Evolutionary conservation across 2,888 invertebrate species (phyloP).

Genomic region (Scrobipalpa costella): DNA sequence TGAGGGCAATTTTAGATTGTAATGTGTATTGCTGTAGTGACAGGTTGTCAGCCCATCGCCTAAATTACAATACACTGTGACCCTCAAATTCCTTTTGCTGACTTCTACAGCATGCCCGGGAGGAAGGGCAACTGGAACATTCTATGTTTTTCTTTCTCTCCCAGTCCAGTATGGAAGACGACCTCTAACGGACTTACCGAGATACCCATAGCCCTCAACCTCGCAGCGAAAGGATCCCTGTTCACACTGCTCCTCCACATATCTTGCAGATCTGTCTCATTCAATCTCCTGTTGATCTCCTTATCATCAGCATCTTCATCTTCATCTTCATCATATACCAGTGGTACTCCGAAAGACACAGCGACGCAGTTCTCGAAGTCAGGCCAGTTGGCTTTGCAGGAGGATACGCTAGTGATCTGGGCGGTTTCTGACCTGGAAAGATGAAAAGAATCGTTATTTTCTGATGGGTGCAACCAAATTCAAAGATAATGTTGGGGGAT

Average conservation of each 20-base stretch:
- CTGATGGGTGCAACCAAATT: too few relatives aligned
- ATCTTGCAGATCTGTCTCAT: slow-evolving; percentile 48
- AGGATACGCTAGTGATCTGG: slow-evolving; percentile 52
- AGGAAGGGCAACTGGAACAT: too few relatives aligned
- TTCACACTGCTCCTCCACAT: slow-evolving; percentile 63
- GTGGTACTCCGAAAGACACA: slow-evolving; percentile 62
- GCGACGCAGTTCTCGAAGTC: slow-evolving; percentile 58
- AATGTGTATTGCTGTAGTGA: too few relatives aligned
- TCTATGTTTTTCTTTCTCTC: too few relatives aligned
- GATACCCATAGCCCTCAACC: slow-evolving; percentile 55
- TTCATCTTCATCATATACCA: slow-evolving; percentile 50
- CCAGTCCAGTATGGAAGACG: too few relatives aligned
- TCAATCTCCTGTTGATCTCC: slow-evolving; percentile 41
- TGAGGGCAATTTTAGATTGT: too few relatives aligned
- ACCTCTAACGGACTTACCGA: slow-evolving; percentile 49
- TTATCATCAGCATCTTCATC: too few relatives aligned
- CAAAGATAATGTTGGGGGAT: too few relatives aligned
- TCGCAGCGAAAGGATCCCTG: slow-evolving; percentile 53
- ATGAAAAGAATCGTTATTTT: neutral
- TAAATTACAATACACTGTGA: too few relatives aligned
- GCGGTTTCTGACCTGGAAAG: slow-evolving; percentile 60
- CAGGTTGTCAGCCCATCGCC: too few relatives aligned
- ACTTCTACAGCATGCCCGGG: too few relatives aligned
- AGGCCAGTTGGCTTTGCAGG: slow-evolving; percentile 72
- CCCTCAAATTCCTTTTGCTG: too few relatives aligned